These are phyloP conservation scores for Entomobrya proxima DNA, from an alignment of 2,888 invertebrate species.

Conservation along the genomic window DNA sequence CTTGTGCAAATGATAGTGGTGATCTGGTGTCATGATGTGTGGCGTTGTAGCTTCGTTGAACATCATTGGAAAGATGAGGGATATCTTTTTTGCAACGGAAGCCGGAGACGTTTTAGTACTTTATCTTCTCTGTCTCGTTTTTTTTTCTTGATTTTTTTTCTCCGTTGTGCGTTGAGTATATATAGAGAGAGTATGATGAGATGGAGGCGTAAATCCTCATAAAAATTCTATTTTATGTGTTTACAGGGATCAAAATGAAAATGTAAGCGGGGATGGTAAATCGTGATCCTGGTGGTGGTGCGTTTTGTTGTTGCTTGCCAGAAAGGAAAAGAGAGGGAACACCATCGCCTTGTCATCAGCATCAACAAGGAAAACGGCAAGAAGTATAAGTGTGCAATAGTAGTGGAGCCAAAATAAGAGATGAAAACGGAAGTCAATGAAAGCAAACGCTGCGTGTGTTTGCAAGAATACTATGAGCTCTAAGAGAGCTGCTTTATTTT, in stretches of 20 bases:
- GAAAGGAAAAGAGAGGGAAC: constrained; percentile 20
- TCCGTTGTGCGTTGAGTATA: background rate
- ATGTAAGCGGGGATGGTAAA: constrained; percentile 44
- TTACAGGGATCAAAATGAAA: constrained; percentile 70
- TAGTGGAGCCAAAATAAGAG: constrained; percentile 43
- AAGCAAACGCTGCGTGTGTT: constrained; percentile 12
- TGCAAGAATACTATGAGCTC: background rate
- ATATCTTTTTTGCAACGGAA: background rate
- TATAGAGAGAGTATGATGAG: constrained; percentile 22
- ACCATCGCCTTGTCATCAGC: background rate
- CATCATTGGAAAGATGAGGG: background rate
- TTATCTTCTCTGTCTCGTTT: background rate
- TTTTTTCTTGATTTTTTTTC: background rate
- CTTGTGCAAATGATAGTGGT: no score
- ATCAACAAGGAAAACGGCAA: constrained; percentile 4
- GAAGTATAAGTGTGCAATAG: background rate
- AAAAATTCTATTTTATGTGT: constrained; percentile 73
- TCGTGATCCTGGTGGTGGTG: background rate
- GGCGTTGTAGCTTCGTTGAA: background rate
- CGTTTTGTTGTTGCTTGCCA: constrained; percentile 45
- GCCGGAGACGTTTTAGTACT: constrained; percentile 14
- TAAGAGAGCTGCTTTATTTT: background rate
- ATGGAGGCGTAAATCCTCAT: constrained; percentile 68
- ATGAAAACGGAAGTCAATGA: constrained; percentile 56
- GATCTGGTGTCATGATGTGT: background rate